phyloP scores from a whole-genome alignment of 2,113 vertebrate genomes.

The Picathartes gymnocephalus region DNA sequence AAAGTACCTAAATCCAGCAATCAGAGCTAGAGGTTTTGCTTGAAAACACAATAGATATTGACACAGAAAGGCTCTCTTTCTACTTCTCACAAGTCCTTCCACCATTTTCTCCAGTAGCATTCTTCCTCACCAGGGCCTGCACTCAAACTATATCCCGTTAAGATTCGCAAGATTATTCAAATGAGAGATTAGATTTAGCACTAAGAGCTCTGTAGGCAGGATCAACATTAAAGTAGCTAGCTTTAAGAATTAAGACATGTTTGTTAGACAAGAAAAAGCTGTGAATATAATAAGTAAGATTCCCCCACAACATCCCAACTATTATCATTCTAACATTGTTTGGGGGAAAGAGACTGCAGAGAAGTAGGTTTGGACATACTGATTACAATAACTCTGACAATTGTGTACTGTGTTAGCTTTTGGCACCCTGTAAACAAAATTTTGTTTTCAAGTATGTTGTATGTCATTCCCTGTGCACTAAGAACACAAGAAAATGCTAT shows the following conservation, averaged over 20 bases:
- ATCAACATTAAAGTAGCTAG: background rate
- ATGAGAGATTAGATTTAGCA: background rate
- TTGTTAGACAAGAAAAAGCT: background rate
- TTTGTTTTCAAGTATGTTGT: background rate
- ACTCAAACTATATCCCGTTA: background rate
- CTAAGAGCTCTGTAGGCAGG: background rate
- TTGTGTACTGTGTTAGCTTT: background rate
- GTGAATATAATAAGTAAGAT: background rate
- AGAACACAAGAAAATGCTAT: background rate
- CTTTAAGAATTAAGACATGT: background rate
- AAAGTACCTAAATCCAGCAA: background rate
- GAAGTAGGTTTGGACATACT: background rate
- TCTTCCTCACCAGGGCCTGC: background rate
- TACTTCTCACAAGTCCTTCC: background rate
- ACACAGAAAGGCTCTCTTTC: background rate
- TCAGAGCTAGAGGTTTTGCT: background rate
- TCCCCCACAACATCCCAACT: background rate
- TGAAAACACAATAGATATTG: background rate
- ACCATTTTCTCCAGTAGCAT: background rate
- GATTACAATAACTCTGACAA: background rate
- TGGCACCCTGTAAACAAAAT: background rate
- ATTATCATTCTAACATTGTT: background rate
- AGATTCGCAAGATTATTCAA: background rate
- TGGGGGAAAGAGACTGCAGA: background rate
- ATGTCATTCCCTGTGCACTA: background rate